Evolutionary conservation across 2,888 invertebrate genomes (phyloP).

Genomic region (Vannuccia rotundouncinata): DNA sequence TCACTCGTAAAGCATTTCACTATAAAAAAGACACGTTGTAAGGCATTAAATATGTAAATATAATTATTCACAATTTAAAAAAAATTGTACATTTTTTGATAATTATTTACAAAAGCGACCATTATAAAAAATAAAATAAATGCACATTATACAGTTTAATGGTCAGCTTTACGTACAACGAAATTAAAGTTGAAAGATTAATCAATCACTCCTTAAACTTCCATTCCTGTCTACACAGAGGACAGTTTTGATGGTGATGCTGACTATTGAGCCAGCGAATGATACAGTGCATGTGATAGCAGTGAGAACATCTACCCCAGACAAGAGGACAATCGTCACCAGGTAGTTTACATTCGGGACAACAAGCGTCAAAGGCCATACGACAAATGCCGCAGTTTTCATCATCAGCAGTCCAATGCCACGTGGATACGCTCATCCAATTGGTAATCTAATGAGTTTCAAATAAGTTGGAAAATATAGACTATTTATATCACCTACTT

Average conservation of each 20-base stretch:
- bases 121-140: too few species aligned
- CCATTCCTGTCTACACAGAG: slow-evolving; percentile 98
- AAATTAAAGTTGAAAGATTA: too few species aligned
- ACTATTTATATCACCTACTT: not conserved
- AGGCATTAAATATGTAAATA: too few species aligned
- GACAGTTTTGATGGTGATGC: slow-evolving; percentile 59
- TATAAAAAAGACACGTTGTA: too few species aligned
- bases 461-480: not conserved
- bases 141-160: too few species aligned
- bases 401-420: slow-evolving; percentile 98
- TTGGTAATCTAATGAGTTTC: slow-evolving; percentile 36
- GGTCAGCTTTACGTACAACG: too few species aligned
- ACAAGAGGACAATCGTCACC: slow-evolving; percentile 94
- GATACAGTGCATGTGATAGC: slow-evolving; percentile 99
- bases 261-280: slow-evolving; percentile 93
- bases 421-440: slow-evolving; percentile 91
- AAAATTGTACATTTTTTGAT: too few species aligned
- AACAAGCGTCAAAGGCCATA: slow-evolving; percentile 96
- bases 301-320: slow-evolving; percentile 96
- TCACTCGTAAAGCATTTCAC: too few species aligned
- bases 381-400: slow-evolving; percentile 93
- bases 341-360: slow-evolving; percentile 91
- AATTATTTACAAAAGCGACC: too few species aligned
- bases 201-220: slow-evolving; percentile 71
- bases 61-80: too few species aligned